These are phyloP conservation scores for Leptinotarsa defecta DNA, from an alignment of 1,140 invertebrate genomes.

Conservation along the genomic window DNA sequence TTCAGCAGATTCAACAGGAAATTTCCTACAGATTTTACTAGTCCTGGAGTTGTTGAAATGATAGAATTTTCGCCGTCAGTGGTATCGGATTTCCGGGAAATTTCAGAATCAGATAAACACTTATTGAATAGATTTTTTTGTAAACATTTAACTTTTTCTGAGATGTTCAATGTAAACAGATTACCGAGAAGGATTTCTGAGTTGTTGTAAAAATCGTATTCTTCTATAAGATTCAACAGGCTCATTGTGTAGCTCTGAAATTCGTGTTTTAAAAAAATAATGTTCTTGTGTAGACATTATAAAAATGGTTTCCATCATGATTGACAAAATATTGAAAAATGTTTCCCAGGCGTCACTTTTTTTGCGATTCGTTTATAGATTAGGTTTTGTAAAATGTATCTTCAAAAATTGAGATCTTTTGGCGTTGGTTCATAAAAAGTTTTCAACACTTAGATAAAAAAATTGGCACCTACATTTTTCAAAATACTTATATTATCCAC, in stretches of 20 bases:
- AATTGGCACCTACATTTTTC: too few relatives aligned
- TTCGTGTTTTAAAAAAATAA: too few relatives aligned
- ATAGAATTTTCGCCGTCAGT: not conserved
- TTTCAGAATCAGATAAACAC: slow-evolving; percentile 5
- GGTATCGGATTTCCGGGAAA: slow-evolving; percentile 14
- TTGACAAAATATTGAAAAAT: too few relatives aligned
- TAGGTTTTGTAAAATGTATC: too few relatives aligned
- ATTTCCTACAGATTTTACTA: slow-evolving; percentile 56
- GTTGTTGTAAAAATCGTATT: slow-evolving; percentile 35
- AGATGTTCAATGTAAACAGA: slow-evolving; percentile 31
- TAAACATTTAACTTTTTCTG: not conserved
- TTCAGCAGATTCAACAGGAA: slow-evolving; percentile 58
- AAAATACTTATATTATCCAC: too few relatives aligned
- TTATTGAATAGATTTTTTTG: slow-evolving; percentile 16
- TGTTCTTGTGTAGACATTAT: too few relatives aligned
- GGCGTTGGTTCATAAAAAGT: too few relatives aligned
- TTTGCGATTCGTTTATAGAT: too few relatives aligned
- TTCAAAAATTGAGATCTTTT: too few relatives aligned
- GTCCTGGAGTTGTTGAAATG: slow-evolving; percentile 55
- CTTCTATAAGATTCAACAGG: slow-evolving; percentile 28
- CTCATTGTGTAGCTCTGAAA: slow-evolving; percentile 27
- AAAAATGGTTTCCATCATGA: too few relatives aligned
- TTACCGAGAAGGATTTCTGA: slow-evolving; percentile 30
- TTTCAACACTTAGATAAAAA: too few relatives aligned
- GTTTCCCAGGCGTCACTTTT: too few relatives aligned